Percentiles rank a stretch among this genome's conserved stretches.
Conservation (phyloP, 2,797 vertebrate species). For the Todus mexicanus region DNA sequence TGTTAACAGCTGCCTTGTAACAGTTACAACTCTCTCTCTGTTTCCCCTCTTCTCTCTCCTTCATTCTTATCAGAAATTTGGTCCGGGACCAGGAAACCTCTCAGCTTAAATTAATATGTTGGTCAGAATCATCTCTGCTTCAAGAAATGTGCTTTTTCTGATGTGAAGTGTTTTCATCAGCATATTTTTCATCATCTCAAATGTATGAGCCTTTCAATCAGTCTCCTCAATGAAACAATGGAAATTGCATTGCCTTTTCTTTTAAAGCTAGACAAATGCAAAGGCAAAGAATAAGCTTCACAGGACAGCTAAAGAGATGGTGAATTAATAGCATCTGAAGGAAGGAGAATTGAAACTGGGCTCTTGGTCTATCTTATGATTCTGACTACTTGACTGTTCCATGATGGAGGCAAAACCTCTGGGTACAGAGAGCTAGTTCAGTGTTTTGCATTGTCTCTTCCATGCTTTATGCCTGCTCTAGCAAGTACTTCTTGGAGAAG, state of each 20-base stretch:
- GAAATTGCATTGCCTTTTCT: not conserved
- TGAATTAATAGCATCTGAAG: not conserved
- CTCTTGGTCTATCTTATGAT: not conserved
- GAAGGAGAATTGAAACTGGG: not conserved
- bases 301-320: not conserved
- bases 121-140: not conserved
- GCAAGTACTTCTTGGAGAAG: not conserved
- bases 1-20: not conserved
- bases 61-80: not conserved
- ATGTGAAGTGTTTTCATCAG: not conserved
- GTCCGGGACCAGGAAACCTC: not conserved
- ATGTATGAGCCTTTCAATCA: not conserved
- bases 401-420: not conserved
- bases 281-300: not conserved
- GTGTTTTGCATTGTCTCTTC: not conserved
- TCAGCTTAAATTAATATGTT: not conserved
- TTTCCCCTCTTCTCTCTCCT: rapidly evolving
- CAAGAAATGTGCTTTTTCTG: not conserved
- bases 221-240: not conserved
- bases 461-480: not conserved
- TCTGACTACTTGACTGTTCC: not conserved
- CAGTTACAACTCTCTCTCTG: not conserved
- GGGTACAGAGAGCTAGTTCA: not conserved
- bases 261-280: not conserved
- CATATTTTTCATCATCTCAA: not conserved